Conservation (phyloP, 2,888 invertebrate genomes). For the Neoitamus cyanurus region DNA sequence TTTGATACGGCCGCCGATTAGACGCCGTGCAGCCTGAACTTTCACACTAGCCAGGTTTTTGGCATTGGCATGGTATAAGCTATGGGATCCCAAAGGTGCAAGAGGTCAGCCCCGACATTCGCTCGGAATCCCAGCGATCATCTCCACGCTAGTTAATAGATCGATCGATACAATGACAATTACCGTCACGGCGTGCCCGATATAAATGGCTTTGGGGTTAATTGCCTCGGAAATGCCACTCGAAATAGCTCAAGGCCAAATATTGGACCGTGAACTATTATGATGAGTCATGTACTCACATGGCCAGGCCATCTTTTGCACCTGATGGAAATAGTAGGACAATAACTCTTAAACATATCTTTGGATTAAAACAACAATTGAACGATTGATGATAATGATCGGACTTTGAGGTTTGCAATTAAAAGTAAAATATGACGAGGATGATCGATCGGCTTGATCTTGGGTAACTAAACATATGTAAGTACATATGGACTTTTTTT, state of each 20-base stretch:
- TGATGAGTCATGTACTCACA: not conserved
- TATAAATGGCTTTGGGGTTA: not conserved
- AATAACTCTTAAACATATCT: not conserved
- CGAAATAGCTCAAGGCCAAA: not conserved
- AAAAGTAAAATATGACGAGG: not conserved
- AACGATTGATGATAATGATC: not conserved
- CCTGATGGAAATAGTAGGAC: not conserved
- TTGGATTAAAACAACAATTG: not conserved
- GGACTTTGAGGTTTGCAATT: not conserved
- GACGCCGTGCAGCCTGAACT: not conserved
- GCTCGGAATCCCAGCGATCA: not conserved
- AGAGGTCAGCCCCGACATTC: not conserved
- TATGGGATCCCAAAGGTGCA: not conserved
- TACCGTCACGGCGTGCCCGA: not conserved
- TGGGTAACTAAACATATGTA: not conserved
- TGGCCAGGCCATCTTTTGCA: not conserved
- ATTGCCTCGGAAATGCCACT: not conserved
- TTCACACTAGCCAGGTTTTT: not conserved
- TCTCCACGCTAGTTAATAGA: not conserved
- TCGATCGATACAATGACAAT: not conserved
- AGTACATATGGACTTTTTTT: not conserved
- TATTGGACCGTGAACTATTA: not conserved
- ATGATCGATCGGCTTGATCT: not conserved
- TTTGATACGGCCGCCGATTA: not conserved
- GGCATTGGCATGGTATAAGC: not conserved